These are phyloP conservation scores for Clarias pachynema DNA, from an alignment of 2,797 vertebrate species.

Conservation along the genomic window DNA sequence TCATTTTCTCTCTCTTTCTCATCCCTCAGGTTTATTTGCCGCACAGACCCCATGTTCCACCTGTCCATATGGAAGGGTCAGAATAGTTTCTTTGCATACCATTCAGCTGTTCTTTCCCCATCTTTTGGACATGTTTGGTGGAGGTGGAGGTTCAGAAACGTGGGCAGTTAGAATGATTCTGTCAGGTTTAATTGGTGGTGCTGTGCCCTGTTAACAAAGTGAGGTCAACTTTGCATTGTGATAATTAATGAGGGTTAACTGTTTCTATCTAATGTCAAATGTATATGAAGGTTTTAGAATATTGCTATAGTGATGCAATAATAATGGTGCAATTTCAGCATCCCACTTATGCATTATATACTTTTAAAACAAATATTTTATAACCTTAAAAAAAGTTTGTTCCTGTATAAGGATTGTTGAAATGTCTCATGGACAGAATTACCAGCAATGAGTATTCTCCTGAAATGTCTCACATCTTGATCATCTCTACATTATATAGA, in stretches of 20 bases:
- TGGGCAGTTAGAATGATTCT: constrained; percentile 18
- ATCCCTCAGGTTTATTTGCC: constrained; percentile 38
- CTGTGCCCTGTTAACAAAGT: constrained; percentile 47
- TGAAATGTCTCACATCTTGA: neutral
- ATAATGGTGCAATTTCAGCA: neutral
- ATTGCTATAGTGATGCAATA: neutral
- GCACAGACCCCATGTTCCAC: constrained; percentile 34
- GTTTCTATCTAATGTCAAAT: constrained; percentile 29
- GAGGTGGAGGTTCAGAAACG: neutral
- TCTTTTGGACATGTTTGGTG: constrained; percentile 41
- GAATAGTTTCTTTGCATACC: constrained; percentile 55
- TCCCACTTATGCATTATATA: neutral
- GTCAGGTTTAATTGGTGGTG: constrained; percentile 35
- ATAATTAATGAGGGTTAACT: constrained; percentile 61
- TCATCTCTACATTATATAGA: too few species aligned
- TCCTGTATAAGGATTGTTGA: neutral
- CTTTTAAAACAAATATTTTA: neutral
- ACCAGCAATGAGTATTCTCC: neutral
- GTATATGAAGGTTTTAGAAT: neutral
- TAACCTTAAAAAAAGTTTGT: neutral
- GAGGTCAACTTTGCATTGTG: constrained; percentile 52
- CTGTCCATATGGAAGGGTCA: constrained; percentile 56
- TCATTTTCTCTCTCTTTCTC: neutral
- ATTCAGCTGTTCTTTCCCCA: constrained; percentile 47
- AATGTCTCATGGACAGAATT: neutral